These are phyloP conservation scores for Carassius carassius DNA, from an alignment of 2,113 vertebrate genomes.

Conservation along the genomic window DNA sequence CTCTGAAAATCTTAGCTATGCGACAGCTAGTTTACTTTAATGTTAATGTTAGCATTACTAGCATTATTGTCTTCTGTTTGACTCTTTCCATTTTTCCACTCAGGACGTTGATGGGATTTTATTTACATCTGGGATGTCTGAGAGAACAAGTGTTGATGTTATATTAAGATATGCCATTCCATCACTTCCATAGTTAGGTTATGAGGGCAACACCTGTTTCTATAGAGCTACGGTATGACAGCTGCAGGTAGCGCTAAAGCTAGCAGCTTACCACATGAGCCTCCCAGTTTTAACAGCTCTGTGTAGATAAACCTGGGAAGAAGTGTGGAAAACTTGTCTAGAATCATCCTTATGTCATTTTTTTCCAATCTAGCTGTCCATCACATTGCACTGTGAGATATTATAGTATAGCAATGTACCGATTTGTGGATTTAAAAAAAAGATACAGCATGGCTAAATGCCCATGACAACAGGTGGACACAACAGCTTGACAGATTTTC, in stretches of 20 bases:
- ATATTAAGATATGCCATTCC: background rate
- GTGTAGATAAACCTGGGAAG: background rate
- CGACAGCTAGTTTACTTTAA: background rate
- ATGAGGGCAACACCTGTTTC: constrained; percentile 16
- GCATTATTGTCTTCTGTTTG: background rate
- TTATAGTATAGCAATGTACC: background rate
- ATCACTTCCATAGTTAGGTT: background rate
- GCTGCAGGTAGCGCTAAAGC: background rate
- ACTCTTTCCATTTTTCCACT: background rate
- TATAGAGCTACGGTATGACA: background rate
- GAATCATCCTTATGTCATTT: background rate
- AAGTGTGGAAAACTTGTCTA: background rate
- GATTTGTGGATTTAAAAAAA: constrained; percentile 2
- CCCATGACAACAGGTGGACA: constrained; percentile 36
- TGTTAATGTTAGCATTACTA: background rate
- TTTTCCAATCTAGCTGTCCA: too few relatives aligned
- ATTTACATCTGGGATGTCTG: background rate
- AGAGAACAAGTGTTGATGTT: background rate
- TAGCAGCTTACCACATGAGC: background rate
- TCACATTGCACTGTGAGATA: background rate
- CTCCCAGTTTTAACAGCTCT: background rate
- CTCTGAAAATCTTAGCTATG: background rate
- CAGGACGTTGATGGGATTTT: background rate
- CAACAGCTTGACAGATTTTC: constrained; percentile 29
- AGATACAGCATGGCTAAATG: background rate